Evolutionary conservation across 2,113 vertebrate species (phyloP), one percentile per base, ranked within the genome.

Genomic region (Tetrao urogallus): DNA sequence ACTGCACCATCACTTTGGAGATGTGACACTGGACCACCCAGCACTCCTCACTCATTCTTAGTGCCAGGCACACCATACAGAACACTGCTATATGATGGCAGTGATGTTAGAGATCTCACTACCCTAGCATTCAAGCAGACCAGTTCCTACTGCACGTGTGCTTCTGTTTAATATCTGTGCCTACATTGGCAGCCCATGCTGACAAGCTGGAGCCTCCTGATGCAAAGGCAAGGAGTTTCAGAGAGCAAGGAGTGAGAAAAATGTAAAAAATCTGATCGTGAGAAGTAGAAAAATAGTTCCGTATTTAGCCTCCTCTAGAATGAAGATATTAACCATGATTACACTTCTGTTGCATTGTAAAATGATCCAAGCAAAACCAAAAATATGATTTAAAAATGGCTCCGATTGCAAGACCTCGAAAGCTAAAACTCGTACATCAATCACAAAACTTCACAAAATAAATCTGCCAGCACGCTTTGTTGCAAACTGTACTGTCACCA

Each of bases 21-120:
- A 20, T 20, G 9, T 38, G 25, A 42, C 36, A 61, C 45, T 4
- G 58, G 67, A n/a, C 11, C 16, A 50, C 1, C 1, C 0, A 2
- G 5, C 45, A 60, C 11, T 60, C 22, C 45, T 36, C 16, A 25
- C 19, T 40, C n/a, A 27, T 80, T 56, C 38, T 27, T 34, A 38
- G 27, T 36, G 24, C 4, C 47, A 65, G 57, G 8, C 42, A 21
- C 78, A 72, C 65, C 17, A 11, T 30, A 52, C 22, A 22, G 84
- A 84, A 19, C 5, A 84, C 6, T 1, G 22, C 6, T 34, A 34
- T 19, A 38, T 13, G 69, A 24, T 40, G 72, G 1, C 28, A 18
- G 36, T 0, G 0, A 6, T 13, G 11, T 15, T 63, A 45, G 30
- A 78, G 19, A 13, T 77, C 30, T 75, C 42, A 12, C 45, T 86